Evolutionary conservation across 2,113 vertebrate species (phyloP), one percentile per base, ranked within the genome.

Genomic region (Nibea coibor): DNA sequence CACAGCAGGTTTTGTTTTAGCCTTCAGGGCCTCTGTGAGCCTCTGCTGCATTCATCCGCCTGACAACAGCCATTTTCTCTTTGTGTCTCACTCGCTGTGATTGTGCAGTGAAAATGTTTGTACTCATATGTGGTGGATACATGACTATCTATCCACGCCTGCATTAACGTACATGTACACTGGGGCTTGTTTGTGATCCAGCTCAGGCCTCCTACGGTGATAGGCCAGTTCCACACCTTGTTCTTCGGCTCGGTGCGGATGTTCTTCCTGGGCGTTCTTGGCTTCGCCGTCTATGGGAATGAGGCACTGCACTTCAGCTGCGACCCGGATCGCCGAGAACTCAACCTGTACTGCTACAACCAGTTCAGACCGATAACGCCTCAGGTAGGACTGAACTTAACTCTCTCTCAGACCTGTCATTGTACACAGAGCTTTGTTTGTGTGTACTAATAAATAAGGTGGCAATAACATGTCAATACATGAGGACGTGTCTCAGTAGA

Each of bases 221-320:
- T 95, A 63, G 96, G 96, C 74, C 96, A 97, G 78, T 97, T 97
- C 94, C 96, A 97, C 91, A 96, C 96, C 19, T 94, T 96, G 90
- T 97, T 97, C 94, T 98, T 97, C 84, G 96, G 96, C 72, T 97
- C 95, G 0, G 95, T 97, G 69, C 87, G 92, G 72, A 96, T 96
- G 94, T 96, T 97, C 92, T 97, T 96, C 79, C 95, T 97, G 31
- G 96, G 96, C 0, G 95, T 97, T 81, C 92, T 97, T 85, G 96
- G 96, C 59, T 97, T 96, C 84, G 96, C 95, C 2, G 96, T 97
- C 80, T 97, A 97, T 26, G 96, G 96, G 72, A 97, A 97, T 53
- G 96, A 97, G 78, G 96, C 95, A 10, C 94, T 97, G 75, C 96
- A 97, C 92, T 98, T 98, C 94, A 97, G 96, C 89, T 97, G 96